Evolutionary conservation across 2,113 vertebrate genomes (phyloP).

Genomic region (Phaethornis superciliosus): DNA sequence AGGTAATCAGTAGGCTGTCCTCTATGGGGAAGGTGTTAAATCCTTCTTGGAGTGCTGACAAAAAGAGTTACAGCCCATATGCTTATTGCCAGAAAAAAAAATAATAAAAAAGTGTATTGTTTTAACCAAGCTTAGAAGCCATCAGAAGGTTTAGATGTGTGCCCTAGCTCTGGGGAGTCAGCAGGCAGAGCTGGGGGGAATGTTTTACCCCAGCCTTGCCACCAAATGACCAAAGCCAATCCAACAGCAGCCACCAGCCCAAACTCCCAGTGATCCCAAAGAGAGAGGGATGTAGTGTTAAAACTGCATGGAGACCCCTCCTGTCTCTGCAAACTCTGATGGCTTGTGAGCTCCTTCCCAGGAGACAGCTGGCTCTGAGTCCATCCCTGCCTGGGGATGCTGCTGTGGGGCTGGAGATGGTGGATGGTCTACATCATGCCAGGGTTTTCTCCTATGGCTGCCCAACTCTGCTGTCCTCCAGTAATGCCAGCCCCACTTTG

Average conservation of each 20-base stretch:
- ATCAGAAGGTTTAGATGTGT: conserved; percentile 2
- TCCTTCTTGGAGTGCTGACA: conserved; percentile 65
- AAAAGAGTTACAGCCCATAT: conserved; percentile 44
- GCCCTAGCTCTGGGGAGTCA: not conserved
- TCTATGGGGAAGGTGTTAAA: conserved; percentile 41
- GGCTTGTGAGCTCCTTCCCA: not conserved
- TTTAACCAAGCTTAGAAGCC: conserved; percentile 24
- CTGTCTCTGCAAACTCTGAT: not conserved
- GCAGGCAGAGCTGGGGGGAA: not conserved
- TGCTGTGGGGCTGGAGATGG: not conserved
- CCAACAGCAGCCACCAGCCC: not conserved
- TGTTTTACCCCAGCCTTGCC: not conserved
- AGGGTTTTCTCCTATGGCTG: not conserved
- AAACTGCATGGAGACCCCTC: not conserved
- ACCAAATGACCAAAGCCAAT: not conserved
- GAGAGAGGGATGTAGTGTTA: not conserved
- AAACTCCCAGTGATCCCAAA: not conserved
- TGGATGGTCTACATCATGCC: not conserved
- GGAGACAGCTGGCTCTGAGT: not conserved
- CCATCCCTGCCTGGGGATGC: not conserved
- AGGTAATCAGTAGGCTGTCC: conserved; percentile 50
- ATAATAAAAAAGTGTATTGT: not conserved
- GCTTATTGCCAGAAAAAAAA: conserved; percentile 57
- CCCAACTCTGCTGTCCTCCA: not conserved
- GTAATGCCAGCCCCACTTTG: not conserved